Evolutionary conservation across 2,797 vertebrate species (phyloP), one percentile per base, ranked within the genome.

Genomic region (Notolabrus celidotus): DNA sequence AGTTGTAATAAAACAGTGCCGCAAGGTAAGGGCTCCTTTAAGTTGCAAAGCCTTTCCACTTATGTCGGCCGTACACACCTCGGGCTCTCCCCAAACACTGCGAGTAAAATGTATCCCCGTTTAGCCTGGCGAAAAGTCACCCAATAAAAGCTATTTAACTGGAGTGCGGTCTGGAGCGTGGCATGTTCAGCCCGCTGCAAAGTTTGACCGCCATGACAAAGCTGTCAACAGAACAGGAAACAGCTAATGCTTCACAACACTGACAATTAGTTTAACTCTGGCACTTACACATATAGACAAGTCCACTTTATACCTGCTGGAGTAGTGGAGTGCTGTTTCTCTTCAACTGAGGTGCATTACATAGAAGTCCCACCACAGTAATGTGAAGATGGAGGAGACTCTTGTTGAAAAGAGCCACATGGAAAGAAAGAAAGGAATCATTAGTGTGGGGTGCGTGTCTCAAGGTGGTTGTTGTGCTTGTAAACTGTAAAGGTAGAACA

Each of bases 1-100:
- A 94, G 95, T 97, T 96, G 96, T 97, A 96, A 96, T 98, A 96
- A 97, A 98, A 97, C 93, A 95, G 93, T 92, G 97, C 97, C 96
- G 90, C 93, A 94, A 97, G 97, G 95, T 82, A 92, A 92, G 93
- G 91, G 93, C 94, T 95, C 94, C 95, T 97, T 97, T 95, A 95
- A 95, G 94, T 95, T 95, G 95, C 96, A 96, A 96, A 96, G 96
- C 94, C 89, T 94, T 94, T 96, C 86, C 90, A 95, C 96, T 97
- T 96, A 95, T 88, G 92, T 95, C 95, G 94, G 94, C 93, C 93
- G 90, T 82, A 83, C 86, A 89, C 90, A 92, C 93, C 92, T 93
- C 91, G 67, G 92, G 89, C 86, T 92, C 90, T 92, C 93, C 95
- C 93, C 92, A 91, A 92, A 95, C 94, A 90, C 92, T 94, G 92